Evolutionary conservation across 2,888 invertebrate species (phyloP).

Genomic region (Pocota personata): DNA sequence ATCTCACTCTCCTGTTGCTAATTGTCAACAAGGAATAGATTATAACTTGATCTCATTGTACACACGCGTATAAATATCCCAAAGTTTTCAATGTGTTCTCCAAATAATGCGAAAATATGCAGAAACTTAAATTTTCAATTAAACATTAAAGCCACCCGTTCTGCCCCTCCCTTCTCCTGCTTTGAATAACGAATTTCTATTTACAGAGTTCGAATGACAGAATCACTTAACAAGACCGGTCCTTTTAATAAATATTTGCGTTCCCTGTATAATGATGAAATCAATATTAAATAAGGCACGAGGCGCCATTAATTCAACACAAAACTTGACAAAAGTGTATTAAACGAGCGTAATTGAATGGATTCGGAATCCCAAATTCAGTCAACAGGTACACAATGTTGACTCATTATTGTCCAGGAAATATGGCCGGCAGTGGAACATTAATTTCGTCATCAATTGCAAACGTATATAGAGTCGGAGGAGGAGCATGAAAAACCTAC

Average conservation of each 20-base stretch:
- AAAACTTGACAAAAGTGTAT: not conserved
- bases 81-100: not conserved
- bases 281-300: conserved; percentile 12
- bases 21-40: not conserved
- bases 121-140: not conserved
- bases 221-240: not conserved
- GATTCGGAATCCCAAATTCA: not conserved
- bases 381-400: not conserved
- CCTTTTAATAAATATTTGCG: conserved; percentile 6
- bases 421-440: not conserved
- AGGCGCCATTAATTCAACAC: not conserved
- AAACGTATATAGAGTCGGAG: not conserved
- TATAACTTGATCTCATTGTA: not conserved
- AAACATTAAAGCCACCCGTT: too few species aligned
- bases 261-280: conserved; percentile 5
- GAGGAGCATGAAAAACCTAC: not conserved
- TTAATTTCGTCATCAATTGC: not conserved
- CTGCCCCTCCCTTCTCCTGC: not conserved
- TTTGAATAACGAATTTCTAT: not conserved
- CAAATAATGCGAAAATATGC: not conserved
- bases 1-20: not conserved
- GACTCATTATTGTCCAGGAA: not conserved
- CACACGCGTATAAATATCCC: not conserved
- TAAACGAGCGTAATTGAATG: conserved; percentile 9
- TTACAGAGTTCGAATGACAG: not conserved